A percentile compares a stretch with the other conserved stretches of the same genome.
These are phyloP conservation scores for Saccostrea glomerata DNA, from an alignment of 1,140 invertebrate species.

Conservation along the genomic window DNA sequence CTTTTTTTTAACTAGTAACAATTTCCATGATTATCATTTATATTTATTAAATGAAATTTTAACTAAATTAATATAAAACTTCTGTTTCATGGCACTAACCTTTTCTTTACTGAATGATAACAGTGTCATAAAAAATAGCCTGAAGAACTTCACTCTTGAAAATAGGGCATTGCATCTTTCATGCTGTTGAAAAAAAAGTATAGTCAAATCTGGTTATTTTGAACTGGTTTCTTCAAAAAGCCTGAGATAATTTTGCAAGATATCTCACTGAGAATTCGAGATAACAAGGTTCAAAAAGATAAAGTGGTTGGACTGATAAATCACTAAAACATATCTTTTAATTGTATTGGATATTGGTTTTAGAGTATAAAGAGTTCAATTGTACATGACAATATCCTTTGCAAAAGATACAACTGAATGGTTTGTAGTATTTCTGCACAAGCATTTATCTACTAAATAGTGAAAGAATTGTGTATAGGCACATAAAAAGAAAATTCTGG, in stretches of 20 bases:
- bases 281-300: no score
- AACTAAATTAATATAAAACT: not conserved
- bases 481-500: no score
- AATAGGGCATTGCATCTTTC: constrained; percentile 84
- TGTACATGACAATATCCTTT: not conserved
- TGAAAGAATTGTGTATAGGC: no score
- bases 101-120: constrained; percentile 84
- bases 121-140: constrained; percentile 90
- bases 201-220: not conserved
- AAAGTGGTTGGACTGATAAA: no score
- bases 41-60: not conserved
- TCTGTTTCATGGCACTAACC: constrained; percentile 70
- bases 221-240: not conserved
- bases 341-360: no score
- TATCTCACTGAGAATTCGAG: no score
- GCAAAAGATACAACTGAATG: no score
- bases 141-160: constrained; percentile 90
- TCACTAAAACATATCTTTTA: no score
- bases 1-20: no score
- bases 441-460: not conserved
- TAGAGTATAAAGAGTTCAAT: no score
- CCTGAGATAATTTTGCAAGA: no score
- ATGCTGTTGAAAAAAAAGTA: constrained; percentile 73
- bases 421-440: not conserved
- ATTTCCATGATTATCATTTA: no score